A percentile compares a stretch with the other conserved stretches of the same genome.
Evolutionary conservation across 2,113 vertebrate species (phyloP).

Genomic region (Colius striatus): DNA sequence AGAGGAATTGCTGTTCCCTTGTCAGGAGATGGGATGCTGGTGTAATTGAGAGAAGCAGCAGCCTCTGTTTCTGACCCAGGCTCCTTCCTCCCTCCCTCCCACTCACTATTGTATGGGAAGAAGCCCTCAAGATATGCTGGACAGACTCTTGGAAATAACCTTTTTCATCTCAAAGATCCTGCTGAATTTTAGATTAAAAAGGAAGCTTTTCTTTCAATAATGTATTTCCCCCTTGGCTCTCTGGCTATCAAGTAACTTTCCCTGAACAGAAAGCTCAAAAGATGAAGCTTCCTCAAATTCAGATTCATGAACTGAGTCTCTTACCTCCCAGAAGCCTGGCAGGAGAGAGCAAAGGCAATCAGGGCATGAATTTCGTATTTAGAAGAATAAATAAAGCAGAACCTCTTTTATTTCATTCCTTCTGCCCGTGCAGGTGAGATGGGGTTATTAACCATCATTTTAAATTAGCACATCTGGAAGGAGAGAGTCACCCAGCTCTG

Average conservation of each 20-base stretch:
- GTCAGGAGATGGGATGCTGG: constrained; percentile 27
- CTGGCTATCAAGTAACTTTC: constrained; percentile 53
- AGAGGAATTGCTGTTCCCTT: constrained; percentile 47
- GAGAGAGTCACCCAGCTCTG: background rate
- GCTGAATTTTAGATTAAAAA: constrained; percentile 76
- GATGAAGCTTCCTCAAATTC: constrained; percentile 63
- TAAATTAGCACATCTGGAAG: background rate
- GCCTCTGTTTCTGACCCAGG: background rate
- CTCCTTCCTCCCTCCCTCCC: background rate
- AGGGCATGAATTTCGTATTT: constrained; percentile 68
- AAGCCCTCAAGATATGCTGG: constrained; percentile 63
- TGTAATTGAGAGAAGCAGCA: constrained; percentile 45
- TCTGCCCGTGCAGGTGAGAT: background rate
- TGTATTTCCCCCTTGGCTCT: constrained; percentile 68
- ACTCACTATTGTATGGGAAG: constrained; percentile 10
- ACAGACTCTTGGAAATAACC: constrained; percentile 70
- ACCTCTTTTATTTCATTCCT: constrained; percentile 25
- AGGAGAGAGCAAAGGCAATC: constrained; percentile 57
- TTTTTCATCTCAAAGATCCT: constrained; percentile 62
- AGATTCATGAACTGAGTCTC: constrained; percentile 61
- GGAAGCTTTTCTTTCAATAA: constrained; percentile 68
- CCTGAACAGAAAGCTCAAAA: constrained; percentile 50
- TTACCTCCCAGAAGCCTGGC: constrained; percentile 23
- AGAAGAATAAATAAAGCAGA: constrained; percentile 69
- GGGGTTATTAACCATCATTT: background rate